These are phyloP conservation scores for Myotis yumanensis DNA, from an alignment of 2,113 vertebrate species.

Conservation along the genomic window DNA sequence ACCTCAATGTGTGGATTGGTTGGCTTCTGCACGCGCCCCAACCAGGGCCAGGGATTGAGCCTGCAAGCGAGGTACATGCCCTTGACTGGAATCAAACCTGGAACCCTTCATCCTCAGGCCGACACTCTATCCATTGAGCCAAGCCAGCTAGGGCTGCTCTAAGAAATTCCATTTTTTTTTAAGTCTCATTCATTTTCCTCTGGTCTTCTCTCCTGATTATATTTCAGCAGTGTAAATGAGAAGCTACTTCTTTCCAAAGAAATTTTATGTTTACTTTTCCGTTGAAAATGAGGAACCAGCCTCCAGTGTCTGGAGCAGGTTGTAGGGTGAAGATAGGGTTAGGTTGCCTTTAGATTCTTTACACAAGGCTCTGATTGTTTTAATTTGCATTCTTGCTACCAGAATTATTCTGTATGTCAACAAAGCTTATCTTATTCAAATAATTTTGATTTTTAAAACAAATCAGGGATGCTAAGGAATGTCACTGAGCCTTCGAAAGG, in stretches of 20 bases:
- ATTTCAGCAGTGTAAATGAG: neutral
- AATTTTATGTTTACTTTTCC: slow-evolving; percentile 18
- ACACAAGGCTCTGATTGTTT: neutral
- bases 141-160: too few species aligned
- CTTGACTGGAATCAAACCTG: too few species aligned
- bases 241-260: slow-evolving; percentile 20
- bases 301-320: neutral
- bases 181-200: neutral
- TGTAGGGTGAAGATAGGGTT: neutral
- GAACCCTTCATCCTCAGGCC: too few species aligned
- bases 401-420: slow-evolving; percentile 1
- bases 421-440: neutral
- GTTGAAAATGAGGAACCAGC: slow-evolving; percentile 24
- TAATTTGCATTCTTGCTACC: slow-evolving; percentile 18
- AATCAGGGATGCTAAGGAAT: neutral
- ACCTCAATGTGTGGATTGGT: too few species aligned
- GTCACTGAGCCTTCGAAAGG: neutral
- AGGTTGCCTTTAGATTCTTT: slow-evolving; percentile 11
- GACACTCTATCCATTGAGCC: too few species aligned
- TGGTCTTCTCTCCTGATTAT: neutral
- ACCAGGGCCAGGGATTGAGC: too few species aligned
- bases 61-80: too few species aligned
- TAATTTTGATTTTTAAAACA: slow-evolving; percentile 37
- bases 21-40: too few species aligned
- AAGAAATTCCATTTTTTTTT: neutral